These are phyloP conservation scores for Lithophane semibrunnea DNA, from an alignment of 2,888 invertebrate genomes.

Conservation along the genomic window DNA sequence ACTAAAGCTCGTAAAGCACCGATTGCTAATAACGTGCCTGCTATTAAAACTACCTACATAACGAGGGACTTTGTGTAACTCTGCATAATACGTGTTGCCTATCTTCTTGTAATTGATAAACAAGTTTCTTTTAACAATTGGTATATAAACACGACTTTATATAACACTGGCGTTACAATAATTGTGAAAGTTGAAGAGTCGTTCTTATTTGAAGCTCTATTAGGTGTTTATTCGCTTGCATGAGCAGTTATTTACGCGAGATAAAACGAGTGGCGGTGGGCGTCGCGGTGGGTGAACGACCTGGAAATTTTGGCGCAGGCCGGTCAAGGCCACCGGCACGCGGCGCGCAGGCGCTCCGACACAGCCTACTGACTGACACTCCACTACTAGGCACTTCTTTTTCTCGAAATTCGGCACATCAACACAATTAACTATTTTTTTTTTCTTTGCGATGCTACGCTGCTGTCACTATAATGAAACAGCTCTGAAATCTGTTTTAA, in stretches of 20 bases:
- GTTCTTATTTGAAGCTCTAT: conserved; percentile 57
- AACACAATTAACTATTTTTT: conserved; percentile 14
- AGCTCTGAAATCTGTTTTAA: conserved; percentile 9
- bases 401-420: conserved; percentile 24
- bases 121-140: conserved; percentile 86
- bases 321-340: conserved; percentile 88
- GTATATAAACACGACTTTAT: conserved; percentile 86
- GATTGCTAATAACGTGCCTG: conserved; percentile 31
- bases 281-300: conserved; percentile 87
- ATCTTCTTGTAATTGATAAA: conserved; percentile 84
- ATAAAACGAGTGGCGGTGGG: conserved; percentile 88
- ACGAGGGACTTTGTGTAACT: conserved; percentile 69
- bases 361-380: conserved; percentile 66
- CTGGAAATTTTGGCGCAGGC: conserved; percentile 90
- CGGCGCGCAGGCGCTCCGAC: conserved; percentile 80
- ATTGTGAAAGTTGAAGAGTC: conserved; percentile 58
- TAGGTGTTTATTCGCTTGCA: conserved; percentile 74
- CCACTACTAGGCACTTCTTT: conserved; percentile 15
- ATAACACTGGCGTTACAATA: conserved; percentile 77
- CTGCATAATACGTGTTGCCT: conserved; percentile 75
- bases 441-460: neutral
- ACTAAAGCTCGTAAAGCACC: conserved; percentile 34
- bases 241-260: conserved; percentile 82
- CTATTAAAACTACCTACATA: conserved; percentile 54
- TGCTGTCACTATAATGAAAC: conserved; percentile 2